Base-by-base conservation (phyloP, 1,140 invertebrate genomes). In the Cardiocondyla obscurior region DNA sequence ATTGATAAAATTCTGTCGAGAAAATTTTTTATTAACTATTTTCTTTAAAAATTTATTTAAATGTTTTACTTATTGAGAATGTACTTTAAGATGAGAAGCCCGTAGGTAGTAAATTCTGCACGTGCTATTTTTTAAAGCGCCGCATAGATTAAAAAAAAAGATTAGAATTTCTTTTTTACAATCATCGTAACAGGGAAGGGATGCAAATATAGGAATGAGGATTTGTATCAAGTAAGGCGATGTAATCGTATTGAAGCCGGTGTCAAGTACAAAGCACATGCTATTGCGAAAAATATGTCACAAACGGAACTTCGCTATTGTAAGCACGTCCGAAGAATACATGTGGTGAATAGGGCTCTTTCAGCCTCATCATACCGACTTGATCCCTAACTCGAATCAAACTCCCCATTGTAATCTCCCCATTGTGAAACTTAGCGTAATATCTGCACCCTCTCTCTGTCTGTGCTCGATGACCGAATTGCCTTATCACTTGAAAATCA, bases 301-400 rank as follows among this genome's bases (percentile, higher is more conserved):
- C 53, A 44, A 57, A 74, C 12, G 12, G 72, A 3, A 49, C 28
- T 28, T 22, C 7, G n/a, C 36, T 74, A 73, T 73, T 73, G 53
- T 74, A 46, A 46, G 55, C 25, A 46, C 28, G 57, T 62, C n/a
- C n/a, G 36, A 73, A 30, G 53, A 58, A 60, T 42, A 39, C 7
- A 33, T 14, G 22, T 2, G n/a, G 36, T 5, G 55, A 74, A 74
- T 74, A 60, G 12, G n/a, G 4, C 36, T 70, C 19, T 6, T 70
- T 70, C 22, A 46, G n/a, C 39, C 3, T 33, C 39, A 30, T 62
- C 39, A 14, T 51, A 19, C 44, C 28, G 25, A 62, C 72, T 74
- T 74, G 72, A 73, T 73, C 70, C 70, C 22, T 73, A 57, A 57
- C 70, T 73, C 51, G 25, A 58, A 74, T 60, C 53, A 60, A 74